Base-by-base conservation (phyloP, 2,797 vertebrate species). In the Sardinella longiceps region DNA sequence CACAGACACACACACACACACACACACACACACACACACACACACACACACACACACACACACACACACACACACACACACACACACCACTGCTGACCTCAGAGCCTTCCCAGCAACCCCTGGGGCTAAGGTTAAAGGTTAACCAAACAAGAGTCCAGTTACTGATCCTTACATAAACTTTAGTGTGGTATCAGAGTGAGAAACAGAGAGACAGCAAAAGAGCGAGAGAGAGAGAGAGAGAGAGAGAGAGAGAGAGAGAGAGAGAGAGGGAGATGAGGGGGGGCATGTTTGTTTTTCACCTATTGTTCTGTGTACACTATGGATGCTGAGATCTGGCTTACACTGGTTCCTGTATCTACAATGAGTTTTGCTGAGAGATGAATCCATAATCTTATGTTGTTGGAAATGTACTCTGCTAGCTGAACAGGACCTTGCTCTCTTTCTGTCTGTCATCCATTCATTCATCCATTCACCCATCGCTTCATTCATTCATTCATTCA, bases 31-130 rank as follows among this genome's bases (percentile, higher is more conserved):
- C n/a, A n/a, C n/a, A n/a, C n/a, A n/a, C n/a, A n/a, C n/a, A n/a
- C n/a, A n/a, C n/a, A n/a, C n/a, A n/a, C n/a, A n/a, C n/a, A n/a
- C n/a, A n/a, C n/a, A n/a, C n/a, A n/a, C n/a, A n/a, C n/a, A n/a
- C n/a, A n/a, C n/a, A n/a, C n/a, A n/a, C n/a, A n/a, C n/a, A n/a
- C n/a, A n/a, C n/a, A 74, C 66, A 74, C 15, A 37, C 25, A 2
- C 66, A 18, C 66, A 33, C 30, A 33, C 18, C 66, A 37, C 33
- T 39, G 33, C 14, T 12, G 66, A 15, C 30, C 30, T 74, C 66
- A 15, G 39, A 74, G 37, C 33, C 66, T 74, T 74, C 66, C 66
- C 66, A 39, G 66, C 66, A 37, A 33, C 66, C 66, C 20, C 66
- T 18, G 66, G n/a, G 3, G 3, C 66, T 9, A 37, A 20, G 66